A percentile compares a stretch with the other conserved stretches of the same genome.
Conservation (phyloP, 2,797 vertebrate genomes). For the Arctocebus calabarensis region DNA sequence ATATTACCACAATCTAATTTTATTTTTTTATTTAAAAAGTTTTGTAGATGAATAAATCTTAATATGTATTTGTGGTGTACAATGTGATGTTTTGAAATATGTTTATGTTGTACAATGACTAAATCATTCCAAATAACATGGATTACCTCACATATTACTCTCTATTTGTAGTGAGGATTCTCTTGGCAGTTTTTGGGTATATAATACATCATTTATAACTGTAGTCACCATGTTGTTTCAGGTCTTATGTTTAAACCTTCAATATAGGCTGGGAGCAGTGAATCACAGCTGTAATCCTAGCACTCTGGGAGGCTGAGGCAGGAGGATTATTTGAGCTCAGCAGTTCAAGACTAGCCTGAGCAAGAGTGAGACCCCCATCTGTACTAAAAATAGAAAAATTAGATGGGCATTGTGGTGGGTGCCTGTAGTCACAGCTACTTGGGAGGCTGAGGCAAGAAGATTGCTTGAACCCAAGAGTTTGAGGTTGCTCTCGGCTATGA, state of each 20-base stretch:
- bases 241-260: not conserved
- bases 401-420: too few relatives aligned
- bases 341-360: too few relatives aligned
- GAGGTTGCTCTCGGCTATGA: too few relatives aligned
- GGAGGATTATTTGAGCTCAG: too few relatives aligned
- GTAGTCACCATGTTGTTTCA: not conserved
- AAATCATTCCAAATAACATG: not conserved
- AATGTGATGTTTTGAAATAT: not conserved
- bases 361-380: too few relatives aligned
- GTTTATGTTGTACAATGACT: not conserved
- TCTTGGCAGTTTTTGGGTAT: not conserved
- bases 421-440: too few relatives aligned
- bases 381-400: too few relatives aligned
- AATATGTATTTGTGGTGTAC: not conserved
- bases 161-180: not conserved
- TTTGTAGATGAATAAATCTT: not conserved
- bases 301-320: too few relatives aligned
- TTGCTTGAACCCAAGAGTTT: too few relatives aligned
- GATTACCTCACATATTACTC: not conserved
- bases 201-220: not conserved
- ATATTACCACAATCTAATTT: not conserved
- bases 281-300: too few relatives aligned
- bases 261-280: not conserved
- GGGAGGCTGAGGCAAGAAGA: too few relatives aligned
- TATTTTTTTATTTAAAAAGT: not conserved